A percentile compares a stretch with the other conserved stretches of the same genome.
phyloP scores from a whole-genome alignment of 2,888 invertebrate species.

The Parochlus steinenii region DNA sequence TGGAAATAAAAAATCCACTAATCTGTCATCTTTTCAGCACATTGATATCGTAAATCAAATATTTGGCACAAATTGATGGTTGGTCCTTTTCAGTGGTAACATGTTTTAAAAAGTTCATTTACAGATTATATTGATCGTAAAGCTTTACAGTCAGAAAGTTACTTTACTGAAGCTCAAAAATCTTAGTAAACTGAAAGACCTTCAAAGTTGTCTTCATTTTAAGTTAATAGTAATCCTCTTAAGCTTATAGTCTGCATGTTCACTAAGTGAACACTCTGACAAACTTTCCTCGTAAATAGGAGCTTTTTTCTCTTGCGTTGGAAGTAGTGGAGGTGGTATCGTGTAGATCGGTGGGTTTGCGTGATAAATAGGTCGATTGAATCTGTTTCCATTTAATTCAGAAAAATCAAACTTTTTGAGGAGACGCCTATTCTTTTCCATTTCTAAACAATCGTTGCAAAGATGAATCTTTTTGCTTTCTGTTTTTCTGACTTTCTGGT shows the following conservation, averaged over 20 bases:
- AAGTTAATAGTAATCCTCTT: conserved; percentile 12
- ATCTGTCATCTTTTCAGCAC: no score
- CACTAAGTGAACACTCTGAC: conserved; percentile 13
- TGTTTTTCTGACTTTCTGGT: background rate
- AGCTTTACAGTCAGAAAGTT: no score
- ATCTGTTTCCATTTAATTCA: background rate
- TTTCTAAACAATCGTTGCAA: conserved; percentile 7
- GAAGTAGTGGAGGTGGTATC: background rate
- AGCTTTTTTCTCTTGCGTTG: conserved; percentile 1
- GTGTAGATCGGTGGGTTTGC: background rate
- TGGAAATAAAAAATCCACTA: no score
- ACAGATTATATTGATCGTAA: no score
- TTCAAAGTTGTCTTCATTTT: background rate
- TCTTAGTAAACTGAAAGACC: no score
- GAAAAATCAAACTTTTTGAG: background rate
- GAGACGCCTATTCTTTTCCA: conserved; percentile 4
- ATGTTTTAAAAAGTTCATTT: no score
- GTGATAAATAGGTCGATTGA: conserved; percentile 4
- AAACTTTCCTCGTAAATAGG: conserved; percentile 13
- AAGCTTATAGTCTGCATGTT: conserved; percentile 10
- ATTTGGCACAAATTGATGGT: no score
- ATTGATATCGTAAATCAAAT: no score
- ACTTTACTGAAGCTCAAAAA: no score
- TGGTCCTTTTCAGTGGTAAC: no score
- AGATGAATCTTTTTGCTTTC: conserved; percentile 1